Base-by-base conservation (phyloP, 2,797 vertebrate genomes). In the Eidolon dupreanum region DNA sequence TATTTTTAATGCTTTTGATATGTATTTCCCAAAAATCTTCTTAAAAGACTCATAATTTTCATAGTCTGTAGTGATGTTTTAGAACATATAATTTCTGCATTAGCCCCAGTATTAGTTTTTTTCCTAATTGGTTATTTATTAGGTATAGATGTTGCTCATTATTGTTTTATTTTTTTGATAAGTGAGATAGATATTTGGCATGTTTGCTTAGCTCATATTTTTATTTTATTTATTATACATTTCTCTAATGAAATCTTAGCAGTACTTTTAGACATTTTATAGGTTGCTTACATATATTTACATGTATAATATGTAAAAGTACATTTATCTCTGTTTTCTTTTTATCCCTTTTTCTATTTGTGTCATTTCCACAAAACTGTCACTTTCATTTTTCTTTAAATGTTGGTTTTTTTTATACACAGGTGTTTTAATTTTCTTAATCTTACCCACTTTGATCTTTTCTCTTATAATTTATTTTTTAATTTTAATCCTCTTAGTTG, bases 401-500 rank as follows among this genome's bases (percentile, higher is more conserved):
- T 85, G 5, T 73, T 49, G 12, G n/a, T 36, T 51, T 91, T 91
- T 75, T 49, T 5, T 41, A 26, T 78, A 86, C 19, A 46, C 8
- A 93, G 16, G 10, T 79, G 6, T 91, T 90, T 87, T 83, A 82
- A 12, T 81, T 71, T 93, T 81, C 36, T 83, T 94, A 51, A 46
- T 71, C n/a, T 95, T 66, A 73, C 13, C 17, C 36, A 70, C n/a
- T 95, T 83, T 95, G 61, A 71, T 70, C 36, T 66, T 86, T 70
- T 89, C 38, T 28, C 71, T 73, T 31, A 74, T 51, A 78, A 74
- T 92, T 95, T 95, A 33, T 95, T 13, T 12, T 96, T 96, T 94
- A 86, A 51, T 49, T 93, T 94, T 75, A 94, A 59, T 94, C 46
- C 11, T 49, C 31, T 94, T 88, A 66, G 57, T 86, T 83, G n/a